phyloP scores from a whole-genome alignment of 2,797 vertebrate genomes.

The Ataeniobius toweri region DNA sequence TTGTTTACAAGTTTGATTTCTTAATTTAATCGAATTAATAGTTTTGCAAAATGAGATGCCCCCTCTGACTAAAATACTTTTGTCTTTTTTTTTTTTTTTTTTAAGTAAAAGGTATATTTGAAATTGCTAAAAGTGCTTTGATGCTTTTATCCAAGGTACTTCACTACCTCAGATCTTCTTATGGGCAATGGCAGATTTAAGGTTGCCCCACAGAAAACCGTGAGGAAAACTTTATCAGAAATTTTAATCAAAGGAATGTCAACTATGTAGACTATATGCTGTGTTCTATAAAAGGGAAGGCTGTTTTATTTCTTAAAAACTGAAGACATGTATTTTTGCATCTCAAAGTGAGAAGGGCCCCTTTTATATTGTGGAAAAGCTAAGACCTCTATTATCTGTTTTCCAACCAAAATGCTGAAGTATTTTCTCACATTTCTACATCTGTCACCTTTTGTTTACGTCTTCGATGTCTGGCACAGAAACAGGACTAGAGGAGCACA shows the following conservation, averaged over 20 bases:
- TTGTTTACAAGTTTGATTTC: slow-evolving; percentile 74
- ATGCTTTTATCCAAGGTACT: slow-evolving; percentile 70
- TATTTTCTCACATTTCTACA: slow-evolving; percentile 75
- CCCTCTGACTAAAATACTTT: slow-evolving; percentile 7
- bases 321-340: slow-evolving; percentile 26
- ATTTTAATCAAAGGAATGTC: slow-evolving; percentile 68
- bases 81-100: slow-evolving; percentile 36
- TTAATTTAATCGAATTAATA: slow-evolving; percentile 23
- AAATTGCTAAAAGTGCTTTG: slow-evolving; percentile 58
- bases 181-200: slow-evolving; percentile 49
- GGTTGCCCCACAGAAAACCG: slow-evolving; percentile 48
- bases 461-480: slow-evolving; percentile 55
- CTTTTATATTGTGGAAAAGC: slow-evolving; percentile 58
- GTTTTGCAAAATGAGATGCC: slow-evolving; percentile 22
- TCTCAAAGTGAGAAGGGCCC: slow-evolving; percentile 40
- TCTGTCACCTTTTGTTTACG: slow-evolving; percentile 76
- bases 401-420: slow-evolving; percentile 73
- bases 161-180: slow-evolving; percentile 75
- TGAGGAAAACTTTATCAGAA: slow-evolving; percentile 60
- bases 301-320: slow-evolving; percentile 38
- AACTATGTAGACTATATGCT: slow-evolving; percentile 60
- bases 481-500: slow-evolving; percentile 36
- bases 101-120: slow-evolving; percentile 37
- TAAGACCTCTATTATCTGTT: slow-evolving; percentile 52
- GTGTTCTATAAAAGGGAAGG: slow-evolving; percentile 57